Evolutionary conservation across 1,140 invertebrate species (phyloP).

Genomic region (Drosophila santomea): DNA sequence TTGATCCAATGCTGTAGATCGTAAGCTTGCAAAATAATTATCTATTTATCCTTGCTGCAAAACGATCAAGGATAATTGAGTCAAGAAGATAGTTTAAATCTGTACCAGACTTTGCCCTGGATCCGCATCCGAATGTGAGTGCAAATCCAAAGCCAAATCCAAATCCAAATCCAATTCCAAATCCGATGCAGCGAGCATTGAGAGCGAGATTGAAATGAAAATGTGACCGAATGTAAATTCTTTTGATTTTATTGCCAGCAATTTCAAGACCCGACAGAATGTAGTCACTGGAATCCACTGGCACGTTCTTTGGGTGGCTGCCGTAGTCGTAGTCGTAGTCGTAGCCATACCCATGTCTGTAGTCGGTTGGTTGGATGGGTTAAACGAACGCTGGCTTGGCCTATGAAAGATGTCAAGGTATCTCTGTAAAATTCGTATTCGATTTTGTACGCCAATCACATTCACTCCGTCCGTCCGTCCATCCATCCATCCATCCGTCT

Average conservation of each 20-base stretch:
- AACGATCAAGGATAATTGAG: too few species aligned
- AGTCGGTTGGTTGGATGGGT: slow-evolving; percentile 55
- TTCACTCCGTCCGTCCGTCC: background rate
- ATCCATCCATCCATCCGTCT: too few species aligned
- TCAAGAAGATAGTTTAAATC: too few species aligned
- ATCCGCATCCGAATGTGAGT: background rate
- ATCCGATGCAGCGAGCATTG: background rate
- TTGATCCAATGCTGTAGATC: background rate
- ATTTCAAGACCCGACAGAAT: slow-evolving; percentile 9
- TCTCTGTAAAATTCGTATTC: slow-evolving; percentile 66
- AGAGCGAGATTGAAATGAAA: slow-evolving; percentile 64
- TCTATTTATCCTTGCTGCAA: too few species aligned
- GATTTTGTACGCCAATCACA: slow-evolving; percentile 70
- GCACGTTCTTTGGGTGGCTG: slow-evolving; percentile 50
- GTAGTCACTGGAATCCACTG: slow-evolving; percentile 30
- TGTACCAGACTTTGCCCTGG: too few species aligned
- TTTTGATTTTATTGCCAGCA: slow-evolving; percentile 42
- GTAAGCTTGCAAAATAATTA: background rate
- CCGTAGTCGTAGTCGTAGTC: slow-evolving; percentile 6
- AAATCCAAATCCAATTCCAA: background rate
- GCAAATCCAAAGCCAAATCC: background rate
- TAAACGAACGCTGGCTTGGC: slow-evolving; percentile 72
- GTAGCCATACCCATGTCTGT: background rate
- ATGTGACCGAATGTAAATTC: slow-evolving; percentile 70
- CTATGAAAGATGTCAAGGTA: slow-evolving; percentile 84